These are phyloP conservation scores for Noturus placidus DNA, from an alignment of 2,113 vertebrate genomes.

Conservation along the genomic window DNA sequence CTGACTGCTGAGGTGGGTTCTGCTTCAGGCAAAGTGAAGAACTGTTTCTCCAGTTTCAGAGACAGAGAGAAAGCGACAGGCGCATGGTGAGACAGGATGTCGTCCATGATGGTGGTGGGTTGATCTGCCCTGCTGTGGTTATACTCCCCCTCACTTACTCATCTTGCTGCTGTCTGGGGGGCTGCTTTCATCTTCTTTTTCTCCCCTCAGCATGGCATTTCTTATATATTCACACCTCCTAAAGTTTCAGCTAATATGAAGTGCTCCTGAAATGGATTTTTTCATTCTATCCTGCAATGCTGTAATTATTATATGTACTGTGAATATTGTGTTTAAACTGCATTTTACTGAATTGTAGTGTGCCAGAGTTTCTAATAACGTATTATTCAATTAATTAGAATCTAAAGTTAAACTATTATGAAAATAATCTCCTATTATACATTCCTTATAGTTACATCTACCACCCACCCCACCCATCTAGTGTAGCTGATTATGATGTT, in stretches of 20 bases:
- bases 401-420: background rate
- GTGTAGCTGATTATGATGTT: background rate
- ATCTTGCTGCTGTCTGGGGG: constrained; percentile 66
- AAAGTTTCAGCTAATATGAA: background rate
- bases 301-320: background rate
- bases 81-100: constrained; percentile 71
- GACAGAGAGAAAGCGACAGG: constrained; percentile 33
- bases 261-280: background rate
- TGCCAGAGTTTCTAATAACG: background rate
- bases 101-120: constrained; percentile 60
- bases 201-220: constrained; percentile 29
- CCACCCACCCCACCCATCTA: too few relatives aligned
- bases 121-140: constrained; percentile 71
- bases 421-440: background rate
- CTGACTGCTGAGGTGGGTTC: background rate
- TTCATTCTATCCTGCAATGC: background rate
- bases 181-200: constrained; percentile 49
- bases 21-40: constrained; percentile 36
- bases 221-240: background rate
- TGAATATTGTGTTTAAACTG: background rate
- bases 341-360: background rate
- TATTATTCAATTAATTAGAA: background rate
- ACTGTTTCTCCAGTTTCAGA: constrained; percentile 38
- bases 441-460: background rate
- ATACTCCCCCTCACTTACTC: constrained; percentile 66